Evolutionary conservation across 2,113 vertebrate genomes (phyloP).

Genomic region (Ceuthmochares aereus): DNA sequence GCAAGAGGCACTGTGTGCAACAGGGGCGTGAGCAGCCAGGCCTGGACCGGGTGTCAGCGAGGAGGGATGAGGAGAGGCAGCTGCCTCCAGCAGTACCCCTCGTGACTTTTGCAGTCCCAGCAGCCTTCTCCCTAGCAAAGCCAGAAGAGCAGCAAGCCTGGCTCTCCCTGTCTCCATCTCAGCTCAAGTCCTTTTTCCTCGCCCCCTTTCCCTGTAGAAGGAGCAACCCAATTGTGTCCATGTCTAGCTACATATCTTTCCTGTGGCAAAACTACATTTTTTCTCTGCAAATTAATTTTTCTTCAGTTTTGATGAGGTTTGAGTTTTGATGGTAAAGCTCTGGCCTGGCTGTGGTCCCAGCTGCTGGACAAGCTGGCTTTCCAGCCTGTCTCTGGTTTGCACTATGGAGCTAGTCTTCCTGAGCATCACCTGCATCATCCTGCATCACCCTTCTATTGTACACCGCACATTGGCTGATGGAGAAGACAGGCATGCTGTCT

Average conservation of each 20-base stretch:
- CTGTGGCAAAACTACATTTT: background rate
- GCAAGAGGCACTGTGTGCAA: background rate
- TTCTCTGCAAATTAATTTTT: background rate
- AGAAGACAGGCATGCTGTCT: background rate
- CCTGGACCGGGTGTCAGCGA: accelerated
- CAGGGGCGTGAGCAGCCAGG: background rate
- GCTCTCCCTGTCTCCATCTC: background rate
- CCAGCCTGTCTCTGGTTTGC: background rate
- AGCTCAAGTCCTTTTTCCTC: background rate
- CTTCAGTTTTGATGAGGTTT: background rate
- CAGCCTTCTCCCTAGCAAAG: background rate
- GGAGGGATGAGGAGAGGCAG: background rate
- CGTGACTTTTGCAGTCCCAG: background rate
- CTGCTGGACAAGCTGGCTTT: background rate
- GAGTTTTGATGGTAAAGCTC: background rate
- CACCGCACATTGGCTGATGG: background rate
- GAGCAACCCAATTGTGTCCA: background rate
- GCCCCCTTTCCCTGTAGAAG: background rate
- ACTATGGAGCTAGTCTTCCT: background rate
- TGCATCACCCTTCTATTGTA: background rate
- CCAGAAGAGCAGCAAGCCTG: background rate
- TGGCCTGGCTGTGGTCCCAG: background rate
- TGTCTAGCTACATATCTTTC: background rate
- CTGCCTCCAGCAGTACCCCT: background rate
- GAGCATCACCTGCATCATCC: too few species aligned